Evolutionary conservation across 2,888 invertebrate genomes (phyloP).

Genomic region (Malacosoma neustria): DNA sequence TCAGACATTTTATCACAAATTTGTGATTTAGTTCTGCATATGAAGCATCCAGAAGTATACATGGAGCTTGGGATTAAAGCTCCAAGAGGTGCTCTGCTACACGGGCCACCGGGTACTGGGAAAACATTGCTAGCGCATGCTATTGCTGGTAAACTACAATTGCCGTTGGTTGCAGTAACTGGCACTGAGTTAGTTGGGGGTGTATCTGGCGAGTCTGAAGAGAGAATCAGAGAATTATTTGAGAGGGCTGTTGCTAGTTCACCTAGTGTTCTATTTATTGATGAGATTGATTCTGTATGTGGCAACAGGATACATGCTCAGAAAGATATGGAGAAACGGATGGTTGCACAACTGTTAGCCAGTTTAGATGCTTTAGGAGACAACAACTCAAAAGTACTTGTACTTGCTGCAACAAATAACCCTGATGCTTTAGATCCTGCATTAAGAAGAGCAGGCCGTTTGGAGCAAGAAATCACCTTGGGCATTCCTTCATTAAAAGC

Average conservation of each 20-base stretch:
- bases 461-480: conserved; percentile 94
- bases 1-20: conserved; percentile 81
- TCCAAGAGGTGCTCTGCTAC: conserved; percentile 92
- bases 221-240: conserved; percentile 92
- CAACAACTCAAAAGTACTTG: conserved; percentile 79
- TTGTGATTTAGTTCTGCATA: conserved; percentile 86
- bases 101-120: conserved; percentile 98
- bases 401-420: conserved; percentile 97
- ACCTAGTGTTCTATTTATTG: conserved; percentile 93
- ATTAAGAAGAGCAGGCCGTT: conserved; percentile 91
- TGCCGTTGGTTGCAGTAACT: conserved; percentile 90
- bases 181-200: conserved; percentile 96
- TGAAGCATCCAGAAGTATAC: conserved; percentile 94
- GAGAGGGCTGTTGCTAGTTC: conserved; percentile 84
- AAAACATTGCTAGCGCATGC: conserved; percentile 88
- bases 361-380: conserved; percentile 87
- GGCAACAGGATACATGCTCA: conserved; percentile 92
- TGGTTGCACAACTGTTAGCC: conserved; percentile 93
- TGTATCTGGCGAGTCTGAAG: conserved; percentile 96
- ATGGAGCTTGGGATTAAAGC: conserved; percentile 87
- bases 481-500: conserved; percentile 94
- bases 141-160: conserved; percentile 88
- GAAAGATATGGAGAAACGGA: conserved; percentile 96
- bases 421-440: conserved; percentile 95
- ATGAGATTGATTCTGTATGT: conserved; percentile 98